phyloP scores from a whole-genome alignment of 2,797 vertebrate genomes.

The Enteromius afrohamiltoni region DNA sequence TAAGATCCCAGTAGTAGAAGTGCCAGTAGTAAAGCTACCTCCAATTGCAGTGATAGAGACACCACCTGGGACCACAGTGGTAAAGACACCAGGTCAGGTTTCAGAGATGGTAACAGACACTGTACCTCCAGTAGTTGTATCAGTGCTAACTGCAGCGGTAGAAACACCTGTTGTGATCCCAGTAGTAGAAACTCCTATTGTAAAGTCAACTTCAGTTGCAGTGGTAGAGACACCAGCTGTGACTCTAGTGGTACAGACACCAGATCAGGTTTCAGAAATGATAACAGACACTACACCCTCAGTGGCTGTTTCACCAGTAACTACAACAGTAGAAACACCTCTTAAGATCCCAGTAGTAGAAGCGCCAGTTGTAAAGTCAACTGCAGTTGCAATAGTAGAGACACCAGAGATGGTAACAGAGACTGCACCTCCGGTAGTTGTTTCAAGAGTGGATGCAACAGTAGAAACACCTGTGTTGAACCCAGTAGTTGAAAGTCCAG shows the following conservation, averaged over 20 bases:
- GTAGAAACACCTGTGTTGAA: background rate
- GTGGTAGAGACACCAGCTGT: background rate
- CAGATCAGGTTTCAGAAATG: background rate
- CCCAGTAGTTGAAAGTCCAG: background rate
- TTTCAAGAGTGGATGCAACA: background rate
- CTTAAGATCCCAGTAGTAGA: too few relatives aligned
- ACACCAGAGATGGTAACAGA: slow-evolving; percentile 12
- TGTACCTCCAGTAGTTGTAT: background rate
- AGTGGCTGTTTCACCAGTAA: too few relatives aligned
- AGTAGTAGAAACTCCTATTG: too few relatives aligned
- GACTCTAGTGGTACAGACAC: background rate
- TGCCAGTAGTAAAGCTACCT: background rate
- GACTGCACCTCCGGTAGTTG: slow-evolving; percentile 2
- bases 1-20: background rate
- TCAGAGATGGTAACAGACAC: background rate
- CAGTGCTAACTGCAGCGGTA: background rate
- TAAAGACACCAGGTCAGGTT: background rate
- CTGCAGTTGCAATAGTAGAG: background rate
- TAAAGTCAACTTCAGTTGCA: background rate
- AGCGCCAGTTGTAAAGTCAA: background rate
- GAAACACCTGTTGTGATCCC: background rate
- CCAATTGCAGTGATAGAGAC: background rate
- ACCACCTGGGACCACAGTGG: background rate
- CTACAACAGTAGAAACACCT: too few relatives aligned
- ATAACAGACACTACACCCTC: background rate